phyloP scores from a whole-genome alignment of 2,113 vertebrate species.

The Canis aureus region DNA sequence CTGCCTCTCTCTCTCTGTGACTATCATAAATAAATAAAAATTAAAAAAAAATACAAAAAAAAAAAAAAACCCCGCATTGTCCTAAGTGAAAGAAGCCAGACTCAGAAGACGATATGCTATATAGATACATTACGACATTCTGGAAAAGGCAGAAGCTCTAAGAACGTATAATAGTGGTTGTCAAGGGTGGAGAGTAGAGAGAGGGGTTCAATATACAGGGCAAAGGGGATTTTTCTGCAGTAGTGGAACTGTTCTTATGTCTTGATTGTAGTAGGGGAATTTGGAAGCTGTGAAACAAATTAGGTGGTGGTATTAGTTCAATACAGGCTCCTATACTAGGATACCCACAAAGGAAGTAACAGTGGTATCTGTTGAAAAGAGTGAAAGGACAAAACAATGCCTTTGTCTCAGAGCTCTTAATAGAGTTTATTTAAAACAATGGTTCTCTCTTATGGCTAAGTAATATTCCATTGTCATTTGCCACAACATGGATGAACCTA shows the following conservation, averaged over 20 bases:
- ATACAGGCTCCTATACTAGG: neutral
- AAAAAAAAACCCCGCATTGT: neutral
- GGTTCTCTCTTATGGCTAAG: neutral
- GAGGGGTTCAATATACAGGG: neutral
- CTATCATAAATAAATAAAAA: too few relatives aligned
- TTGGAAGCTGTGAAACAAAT: neutral
- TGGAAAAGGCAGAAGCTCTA: neutral
- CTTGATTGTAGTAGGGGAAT: neutral
- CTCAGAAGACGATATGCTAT: neutral
- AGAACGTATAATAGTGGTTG: neutral
- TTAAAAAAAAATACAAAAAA: too few relatives aligned
- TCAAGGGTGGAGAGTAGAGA: neutral
- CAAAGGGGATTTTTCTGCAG: neutral
- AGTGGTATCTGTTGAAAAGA: neutral
- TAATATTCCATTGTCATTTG: neutral
- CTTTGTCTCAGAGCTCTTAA: neutral
- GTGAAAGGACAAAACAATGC: neutral
- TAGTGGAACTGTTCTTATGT: neutral
- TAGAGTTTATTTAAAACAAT: neutral
- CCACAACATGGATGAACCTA: neutral
- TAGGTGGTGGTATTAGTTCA: neutral
- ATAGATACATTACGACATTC: neutral
- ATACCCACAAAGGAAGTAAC: neutral
- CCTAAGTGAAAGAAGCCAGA: slow-evolving; percentile 18
- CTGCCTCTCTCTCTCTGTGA: too few relatives aligned